phyloP scores from a whole-genome alignment of 2,888 invertebrate species.

The Amblyjoppa proteus region DNA sequence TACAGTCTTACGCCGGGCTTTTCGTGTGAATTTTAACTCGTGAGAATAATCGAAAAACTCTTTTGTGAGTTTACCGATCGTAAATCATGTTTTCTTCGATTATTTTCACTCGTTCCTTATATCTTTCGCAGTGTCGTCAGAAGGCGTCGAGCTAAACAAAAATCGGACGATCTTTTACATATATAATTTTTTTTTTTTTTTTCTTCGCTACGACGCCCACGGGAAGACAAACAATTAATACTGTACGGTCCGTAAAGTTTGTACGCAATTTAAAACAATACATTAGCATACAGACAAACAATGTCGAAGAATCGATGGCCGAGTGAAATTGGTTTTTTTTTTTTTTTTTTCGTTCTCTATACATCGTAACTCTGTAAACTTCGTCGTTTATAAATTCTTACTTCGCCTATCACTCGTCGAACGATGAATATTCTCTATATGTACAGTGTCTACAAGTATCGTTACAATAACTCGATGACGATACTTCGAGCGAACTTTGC shows the following conservation, averaged over 20 bases:
- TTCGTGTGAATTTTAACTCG: slow-evolving; percentile 21
- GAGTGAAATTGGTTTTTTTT: slow-evolving; percentile 23
- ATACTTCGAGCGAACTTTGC: slow-evolving; percentile 16
- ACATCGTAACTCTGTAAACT: slow-evolving; percentile 33
- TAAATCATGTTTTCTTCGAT: slow-evolving; percentile 4
- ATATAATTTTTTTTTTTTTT: not conserved
- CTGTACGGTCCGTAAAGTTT: slow-evolving; percentile 72
- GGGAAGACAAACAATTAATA: slow-evolving; percentile 76
- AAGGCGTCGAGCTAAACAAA: not conserved
- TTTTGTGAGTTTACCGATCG: not conserved
- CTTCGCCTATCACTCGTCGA: slow-evolving; percentile 22
- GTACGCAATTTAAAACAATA: slow-evolving; percentile 64
- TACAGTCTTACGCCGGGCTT: slow-evolving; percentile 21
- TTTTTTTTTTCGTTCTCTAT: slow-evolving; percentile 3
- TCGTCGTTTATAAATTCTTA: slow-evolving; percentile 37
- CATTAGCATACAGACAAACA: not conserved
- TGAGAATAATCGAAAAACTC: slow-evolving; percentile 21
- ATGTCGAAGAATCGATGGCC: slow-evolving; percentile 7
- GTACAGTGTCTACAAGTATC: slow-evolving; percentile 47
- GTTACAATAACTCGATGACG: slow-evolving; percentile 26
- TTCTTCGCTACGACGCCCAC: slow-evolving; percentile 29
- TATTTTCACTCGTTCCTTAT: slow-evolving; percentile 36
- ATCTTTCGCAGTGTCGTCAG: not conserved
- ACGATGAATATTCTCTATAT: slow-evolving; percentile 39
- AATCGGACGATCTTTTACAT: not conserved